Percentiles rank a stretch among this genome's conserved stretches.
Evolutionary conservation across 2,113 vertebrate genomes (phyloP).

Genomic region (Seriola rivoliana): DNA sequence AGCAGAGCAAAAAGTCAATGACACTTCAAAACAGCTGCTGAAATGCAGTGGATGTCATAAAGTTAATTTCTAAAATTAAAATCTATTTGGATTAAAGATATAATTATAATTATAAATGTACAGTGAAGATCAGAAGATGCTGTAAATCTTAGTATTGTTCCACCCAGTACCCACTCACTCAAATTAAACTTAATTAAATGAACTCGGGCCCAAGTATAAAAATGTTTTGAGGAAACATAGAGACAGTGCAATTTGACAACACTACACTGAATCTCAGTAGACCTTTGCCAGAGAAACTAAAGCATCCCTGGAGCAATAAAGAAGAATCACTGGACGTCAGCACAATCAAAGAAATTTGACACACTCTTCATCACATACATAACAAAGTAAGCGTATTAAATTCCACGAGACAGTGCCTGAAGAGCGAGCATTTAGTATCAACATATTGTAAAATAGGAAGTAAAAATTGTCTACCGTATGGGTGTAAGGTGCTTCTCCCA

Average conservation of each 20-base stretch:
- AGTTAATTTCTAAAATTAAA: neutral
- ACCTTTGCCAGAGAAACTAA: conserved; percentile 12
- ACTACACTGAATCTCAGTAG: neutral
- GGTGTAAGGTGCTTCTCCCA: conserved; percentile 91
- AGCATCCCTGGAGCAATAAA: neutral
- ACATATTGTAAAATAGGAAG: neutral
- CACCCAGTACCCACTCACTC: neutral
- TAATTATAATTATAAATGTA: neutral
- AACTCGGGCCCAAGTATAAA: neutral
- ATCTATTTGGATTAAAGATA: neutral
- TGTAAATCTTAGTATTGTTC: neutral
- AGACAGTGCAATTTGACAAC: neutral
- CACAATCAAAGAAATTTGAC: conserved; percentile 65
- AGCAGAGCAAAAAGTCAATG: neutral
- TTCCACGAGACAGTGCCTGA: conserved; percentile 35
- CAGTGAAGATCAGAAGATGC: neutral
- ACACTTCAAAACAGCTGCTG: neutral
- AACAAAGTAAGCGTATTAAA: conserved; percentile 45
- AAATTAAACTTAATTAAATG: neutral
- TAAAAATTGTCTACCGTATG: conserved; percentile 86
- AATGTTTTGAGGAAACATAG: conserved; percentile 4
- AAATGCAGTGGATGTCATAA: neutral
- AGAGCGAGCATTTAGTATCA: conserved; percentile 5
- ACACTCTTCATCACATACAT: conserved; percentile 50
- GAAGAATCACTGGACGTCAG: conserved; percentile 40